Base-by-base conservation (phyloP, 2,797 vertebrate species). In the Poecilia picta region DNA sequence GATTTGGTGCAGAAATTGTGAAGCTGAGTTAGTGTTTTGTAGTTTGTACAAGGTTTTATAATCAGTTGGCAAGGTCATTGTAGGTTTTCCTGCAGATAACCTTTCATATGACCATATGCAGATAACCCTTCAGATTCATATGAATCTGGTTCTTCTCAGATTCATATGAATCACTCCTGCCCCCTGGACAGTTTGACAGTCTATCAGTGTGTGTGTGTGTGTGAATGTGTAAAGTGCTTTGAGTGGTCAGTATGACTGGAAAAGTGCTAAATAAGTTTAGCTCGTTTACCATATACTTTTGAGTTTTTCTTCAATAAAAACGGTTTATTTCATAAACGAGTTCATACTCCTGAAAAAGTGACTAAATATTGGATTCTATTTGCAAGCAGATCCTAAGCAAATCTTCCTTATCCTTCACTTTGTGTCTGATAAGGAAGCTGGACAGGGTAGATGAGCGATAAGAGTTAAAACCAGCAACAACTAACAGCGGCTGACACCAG, bases 401-500 rank as follows among this genome's bases (percentile, higher is more conserved):
- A 41, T n/a, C n/a, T n/a, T n/a, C n/a, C n/a, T n/a, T n/a, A n/a
- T n/a, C n/a, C 4, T 66, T 66, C 18, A 8, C 62, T 10, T 39
- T 36, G 8, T 20, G 15, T 20, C 62, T 36, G 16, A 36, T 1
- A 66, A 36, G 62, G 36, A 66, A 66, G 57, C 5, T 66, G 8
- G 31, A 28, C 47, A 59, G 62, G 70, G 12, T 16, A 76, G 43
- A 62, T 45, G 76, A 79, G 45, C 49, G 84, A 76, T 75, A 87
- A 75, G 72, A 57, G 53, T 72, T 88, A 75, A 75, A 82, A 86
- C 83, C 47, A 41, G 2, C 41, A 74, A 76, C 25, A 73, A 43
- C 81, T 70, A 20, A 76, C 72, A 55, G 62, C 77, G 72, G 77
- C 53, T 83, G 74, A 83, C 53, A 55, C 77, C 49, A 49, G 75